Evolutionary conservation across 2,113 vertebrate species (phyloP), one percentile per base, ranked within the genome.

Genomic region (Perca fluviatilis): DNA sequence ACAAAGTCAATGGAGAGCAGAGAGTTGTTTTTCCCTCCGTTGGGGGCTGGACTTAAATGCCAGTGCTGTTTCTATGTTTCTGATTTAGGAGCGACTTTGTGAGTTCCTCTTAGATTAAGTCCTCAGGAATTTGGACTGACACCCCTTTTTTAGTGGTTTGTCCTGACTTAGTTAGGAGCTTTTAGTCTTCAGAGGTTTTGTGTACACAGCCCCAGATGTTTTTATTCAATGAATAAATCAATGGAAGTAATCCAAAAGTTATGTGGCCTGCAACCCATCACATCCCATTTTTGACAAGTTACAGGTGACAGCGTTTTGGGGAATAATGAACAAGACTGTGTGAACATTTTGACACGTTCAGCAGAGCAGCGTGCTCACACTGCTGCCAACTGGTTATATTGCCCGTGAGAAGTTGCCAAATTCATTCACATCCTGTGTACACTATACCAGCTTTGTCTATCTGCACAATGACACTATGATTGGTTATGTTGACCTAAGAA

Each of bases 251-350:
- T 69, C 57, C 46, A 50, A 50, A 9, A 66, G 27, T 14, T 19
- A 63, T 60, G 50, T 65, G 33, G 46, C 40, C 80, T 79, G 70
- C 61, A 73, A 67, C 9, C 11, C 5, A 21, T 84, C 84, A 60
- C n/a, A 16, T 58, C 50, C 10, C 63, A 53, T 76, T 84, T 80
- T 75, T 77, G 47, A 70, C 47, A 73, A 33, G 71, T 57, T 69
- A 40, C 23, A 73, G 51, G 60, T 69, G 56, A 46, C 43, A 16
- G 40, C 18, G 13, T 30, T 7, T 54, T 64, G 18, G 33, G 27
- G 33, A 79, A 80, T 79, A 77, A 83, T 71, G 13, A 63, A 74
- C 68, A 74, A 74, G 36, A 10, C 73, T 51, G 40, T 68, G 64
- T 19, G 8, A 62, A 83, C 27, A 60, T 21, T 65, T 25, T 64